Conservation (phyloP, 2,113 vertebrate species). For the Crotophaga sulcirostris region DNA sequence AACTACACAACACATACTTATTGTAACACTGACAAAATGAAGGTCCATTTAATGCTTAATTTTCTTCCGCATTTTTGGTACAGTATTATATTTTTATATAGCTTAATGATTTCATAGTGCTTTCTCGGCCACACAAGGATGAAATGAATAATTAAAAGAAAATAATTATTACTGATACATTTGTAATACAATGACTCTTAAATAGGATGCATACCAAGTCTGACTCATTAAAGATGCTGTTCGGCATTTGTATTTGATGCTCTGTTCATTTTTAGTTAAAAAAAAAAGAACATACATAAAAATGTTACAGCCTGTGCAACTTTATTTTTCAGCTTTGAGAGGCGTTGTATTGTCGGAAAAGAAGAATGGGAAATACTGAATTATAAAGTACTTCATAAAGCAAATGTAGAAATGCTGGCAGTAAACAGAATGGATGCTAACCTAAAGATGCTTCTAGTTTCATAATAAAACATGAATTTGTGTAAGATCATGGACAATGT, state of each 20-base stretch:
- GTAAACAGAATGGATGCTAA: background rate
- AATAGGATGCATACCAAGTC: background rate
- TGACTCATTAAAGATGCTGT: slow-evolving; percentile 36
- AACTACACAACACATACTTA: background rate
- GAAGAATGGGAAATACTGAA: too few relatives aligned
- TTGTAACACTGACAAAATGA: background rate
- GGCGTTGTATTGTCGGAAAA: too few relatives aligned
- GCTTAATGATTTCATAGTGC: slow-evolving; percentile 41
- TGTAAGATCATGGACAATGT: background rate
- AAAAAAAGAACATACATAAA: background rate
- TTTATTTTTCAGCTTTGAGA: too few relatives aligned
- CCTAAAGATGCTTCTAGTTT: background rate
- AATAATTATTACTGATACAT: slow-evolving; percentile 41
- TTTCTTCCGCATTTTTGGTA: slow-evolving; percentile 34
- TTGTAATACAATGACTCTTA: slow-evolving; percentile 30
- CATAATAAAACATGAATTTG: background rate
- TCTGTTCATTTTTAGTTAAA: slow-evolving; percentile 31
- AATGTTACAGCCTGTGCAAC: background rate
- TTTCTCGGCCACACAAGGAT: slow-evolving; percentile 12
- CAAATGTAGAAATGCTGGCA: background rate
- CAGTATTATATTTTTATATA: background rate
- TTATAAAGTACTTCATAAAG: background rate
- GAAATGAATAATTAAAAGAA: slow-evolving; percentile 62
- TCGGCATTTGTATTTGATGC: background rate
- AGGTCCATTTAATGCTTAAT: slow-evolving; percentile 43